Conservation (phyloP, 2,797 vertebrate species). For the Enteromius thamalakanensis region DNA sequence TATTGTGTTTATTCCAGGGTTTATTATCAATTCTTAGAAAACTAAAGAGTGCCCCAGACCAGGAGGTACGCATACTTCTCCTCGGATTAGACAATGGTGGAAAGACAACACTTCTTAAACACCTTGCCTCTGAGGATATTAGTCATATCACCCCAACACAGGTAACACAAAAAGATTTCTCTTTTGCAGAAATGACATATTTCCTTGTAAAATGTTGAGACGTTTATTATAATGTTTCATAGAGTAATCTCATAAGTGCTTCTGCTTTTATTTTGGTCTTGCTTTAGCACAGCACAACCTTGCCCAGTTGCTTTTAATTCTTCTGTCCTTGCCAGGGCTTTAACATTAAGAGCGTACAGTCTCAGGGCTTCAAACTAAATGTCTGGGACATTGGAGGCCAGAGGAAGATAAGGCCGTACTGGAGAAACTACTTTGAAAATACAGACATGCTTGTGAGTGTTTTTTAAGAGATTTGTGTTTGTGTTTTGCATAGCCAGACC, state of each 20-base stretch:
- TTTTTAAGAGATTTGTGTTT: not conserved
- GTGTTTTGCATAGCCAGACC: not conserved
- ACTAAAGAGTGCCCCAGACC: slow-evolving; percentile 96
- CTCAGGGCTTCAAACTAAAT: slow-evolving; percentile 97
- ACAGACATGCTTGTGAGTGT: slow-evolving; percentile 94
- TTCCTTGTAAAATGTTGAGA: not conserved
- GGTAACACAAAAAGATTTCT: slow-evolving; percentile 24
- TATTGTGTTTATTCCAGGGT: slow-evolving; percentile 77
- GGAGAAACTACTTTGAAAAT: slow-evolving; percentile 99
- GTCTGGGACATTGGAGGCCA: slow-evolving; percentile 99
- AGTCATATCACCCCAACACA: slow-evolving; percentile 88
- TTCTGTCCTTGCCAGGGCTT: slow-evolving; percentile 83
- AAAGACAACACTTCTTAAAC: slow-evolving; percentile 95
- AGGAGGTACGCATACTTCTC: slow-evolving; percentile 96
- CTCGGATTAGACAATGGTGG: slow-evolving; percentile 98
- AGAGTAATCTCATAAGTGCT: not conserved
- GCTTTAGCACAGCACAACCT: not conserved
- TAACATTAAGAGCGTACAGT: slow-evolving; percentile 98
- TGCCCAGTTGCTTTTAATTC: not conserved
- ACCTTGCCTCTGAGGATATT: slow-evolving; percentile 96
- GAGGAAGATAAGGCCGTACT: slow-evolving; percentile 97
- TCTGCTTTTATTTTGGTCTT: slow-evolving; percentile 45
- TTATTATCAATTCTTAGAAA: slow-evolving; percentile 97
- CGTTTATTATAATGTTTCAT: not conserved
- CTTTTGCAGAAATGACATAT: not conserved